phyloP scores from a whole-genome alignment of 64 coral and sea anemone genomes.

The Dendronephthya gigantea region DNA sequence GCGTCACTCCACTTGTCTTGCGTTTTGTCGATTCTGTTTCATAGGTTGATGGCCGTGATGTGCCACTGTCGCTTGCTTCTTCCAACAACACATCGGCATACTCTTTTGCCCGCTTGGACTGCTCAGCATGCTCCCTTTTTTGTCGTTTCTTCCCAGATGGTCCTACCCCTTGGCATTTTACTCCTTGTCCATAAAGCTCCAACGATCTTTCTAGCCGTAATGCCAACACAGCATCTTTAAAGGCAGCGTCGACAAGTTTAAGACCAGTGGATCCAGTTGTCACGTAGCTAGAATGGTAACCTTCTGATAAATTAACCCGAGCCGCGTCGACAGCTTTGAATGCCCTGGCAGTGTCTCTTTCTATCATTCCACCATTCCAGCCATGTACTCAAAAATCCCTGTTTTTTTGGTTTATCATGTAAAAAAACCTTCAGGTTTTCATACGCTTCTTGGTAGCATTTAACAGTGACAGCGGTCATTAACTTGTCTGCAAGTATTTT shows the following conservation, averaged over 20 bases:
- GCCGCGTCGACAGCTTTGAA: constrained; percentile 30
- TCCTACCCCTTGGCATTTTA: background rate
- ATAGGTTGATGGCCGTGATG: background rate
- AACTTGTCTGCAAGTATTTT: constrained; percentile 29
- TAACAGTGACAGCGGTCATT: background rate
- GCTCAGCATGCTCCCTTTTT: background rate
- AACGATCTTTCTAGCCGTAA: background rate
- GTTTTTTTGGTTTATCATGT: constrained; percentile 29
- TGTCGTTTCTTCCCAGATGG: background rate
- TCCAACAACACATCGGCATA: background rate
- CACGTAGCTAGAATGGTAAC: constrained; percentile 25
- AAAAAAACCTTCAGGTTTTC: constrained; percentile 29
- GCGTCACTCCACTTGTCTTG: background rate
- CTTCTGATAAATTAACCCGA: constrained; percentile 27
- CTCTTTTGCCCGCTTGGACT: background rate
- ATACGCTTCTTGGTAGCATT: constrained; percentile 18
- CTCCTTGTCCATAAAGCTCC: background rate
- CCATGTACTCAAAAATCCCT: constrained; percentile 24
- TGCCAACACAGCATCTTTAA: background rate
- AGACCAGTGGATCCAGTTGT: background rate
- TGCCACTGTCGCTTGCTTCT: background rate
- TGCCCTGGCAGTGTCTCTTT: constrained; percentile 35
- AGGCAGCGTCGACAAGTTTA: background rate
- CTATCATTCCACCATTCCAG: constrained; percentile 52
- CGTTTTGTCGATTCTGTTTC: background rate